Percentiles rank a stretch among this genome's conserved stretches.
Conservation (phyloP, 2,797 vertebrate species). For the Peromyscus eremicus region DNA sequence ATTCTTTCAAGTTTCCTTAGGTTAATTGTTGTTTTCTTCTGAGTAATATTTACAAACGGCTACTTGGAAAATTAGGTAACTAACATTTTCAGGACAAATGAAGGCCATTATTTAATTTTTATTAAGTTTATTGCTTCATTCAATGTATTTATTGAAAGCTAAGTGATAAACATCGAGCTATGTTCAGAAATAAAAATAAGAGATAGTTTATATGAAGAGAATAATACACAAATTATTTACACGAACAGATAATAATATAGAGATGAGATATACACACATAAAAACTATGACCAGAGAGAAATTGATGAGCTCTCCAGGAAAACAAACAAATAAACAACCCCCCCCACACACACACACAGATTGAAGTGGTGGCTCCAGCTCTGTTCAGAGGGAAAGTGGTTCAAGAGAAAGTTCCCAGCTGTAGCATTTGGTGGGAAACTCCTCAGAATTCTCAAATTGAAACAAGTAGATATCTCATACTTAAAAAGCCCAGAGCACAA, state of each 20-base stretch:
- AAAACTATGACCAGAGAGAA: no score
- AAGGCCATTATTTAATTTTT: slow-evolving; percentile 53
- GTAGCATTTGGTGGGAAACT: neutral
- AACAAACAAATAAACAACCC: no score
- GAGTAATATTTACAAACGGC: slow-evolving; percentile 22
- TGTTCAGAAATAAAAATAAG: slow-evolving; percentile 12
- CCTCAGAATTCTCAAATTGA: neutral
- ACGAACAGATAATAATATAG: neutral
- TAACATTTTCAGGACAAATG: slow-evolving; percentile 37
- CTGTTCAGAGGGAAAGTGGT: neutral
- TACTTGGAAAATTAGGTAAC: slow-evolving; percentile 13
- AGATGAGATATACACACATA: neutral
- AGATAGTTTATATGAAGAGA: neutral
- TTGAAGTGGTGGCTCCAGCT: neutral
- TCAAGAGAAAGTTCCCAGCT: neutral
- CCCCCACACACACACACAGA: no score
- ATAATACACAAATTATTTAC: neutral
- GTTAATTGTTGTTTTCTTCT: neutral
- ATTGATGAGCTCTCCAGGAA: no score
- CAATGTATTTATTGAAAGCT: slow-evolving; percentile 16
- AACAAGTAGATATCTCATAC: neutral
- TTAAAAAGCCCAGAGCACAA: neutral
- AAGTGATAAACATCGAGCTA: slow-evolving; percentile 24
- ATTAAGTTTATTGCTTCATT: slow-evolving; percentile 15
- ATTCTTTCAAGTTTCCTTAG: neutral